A percentile compares a stretch with the other conserved stretches of the same genome.
These are phyloP conservation scores for Meandrusa payeni DNA, from an alignment of 2,888 invertebrate genomes.

Conservation along the genomic window DNA sequence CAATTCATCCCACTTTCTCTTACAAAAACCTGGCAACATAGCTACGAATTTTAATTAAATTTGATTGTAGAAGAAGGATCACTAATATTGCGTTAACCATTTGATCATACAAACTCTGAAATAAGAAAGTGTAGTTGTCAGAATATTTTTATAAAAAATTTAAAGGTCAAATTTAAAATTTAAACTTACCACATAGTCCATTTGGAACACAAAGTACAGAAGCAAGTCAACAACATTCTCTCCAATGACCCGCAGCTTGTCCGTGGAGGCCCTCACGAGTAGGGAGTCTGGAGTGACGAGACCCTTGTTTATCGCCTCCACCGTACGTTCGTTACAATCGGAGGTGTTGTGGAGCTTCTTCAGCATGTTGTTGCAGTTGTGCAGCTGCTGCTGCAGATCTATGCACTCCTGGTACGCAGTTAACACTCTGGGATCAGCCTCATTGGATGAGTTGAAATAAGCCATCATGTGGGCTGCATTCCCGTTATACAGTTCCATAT, in stretches of 20 bases:
- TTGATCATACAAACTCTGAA: too few species aligned
- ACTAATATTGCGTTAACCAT: too few species aligned
- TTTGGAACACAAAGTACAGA: constrained; percentile 84
- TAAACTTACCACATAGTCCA: constrained; percentile 59
- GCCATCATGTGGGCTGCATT: constrained; percentile 92
- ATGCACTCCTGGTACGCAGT: constrained; percentile 87
- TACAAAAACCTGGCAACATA: too few species aligned
- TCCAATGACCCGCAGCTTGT: constrained; percentile 90
- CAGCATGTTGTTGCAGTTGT: constrained; percentile 89
- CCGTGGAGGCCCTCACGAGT: constrained; percentile 85
- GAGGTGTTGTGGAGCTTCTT: constrained; percentile 84
- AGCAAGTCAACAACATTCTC: constrained; percentile 92
- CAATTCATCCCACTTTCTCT: too few species aligned
- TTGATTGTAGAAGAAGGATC: too few species aligned
- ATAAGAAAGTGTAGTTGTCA: too few species aligned
- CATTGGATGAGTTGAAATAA: constrained; percentile 85
- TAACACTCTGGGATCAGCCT: constrained; percentile 78
- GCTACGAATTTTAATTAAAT: too few species aligned
- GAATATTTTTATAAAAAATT: too few species aligned
- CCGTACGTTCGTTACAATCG: constrained; percentile 52
- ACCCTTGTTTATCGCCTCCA: constrained; percentile 54
- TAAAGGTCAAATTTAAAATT: constrained; percentile 2
- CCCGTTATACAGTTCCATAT: constrained; percentile 89
- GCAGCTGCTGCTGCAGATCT: constrained; percentile 93
- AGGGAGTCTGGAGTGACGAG: constrained; percentile 60